Base-by-base conservation (phyloP, 2,888 invertebrate species). In the Melangyna quadrimaculata region DNA sequence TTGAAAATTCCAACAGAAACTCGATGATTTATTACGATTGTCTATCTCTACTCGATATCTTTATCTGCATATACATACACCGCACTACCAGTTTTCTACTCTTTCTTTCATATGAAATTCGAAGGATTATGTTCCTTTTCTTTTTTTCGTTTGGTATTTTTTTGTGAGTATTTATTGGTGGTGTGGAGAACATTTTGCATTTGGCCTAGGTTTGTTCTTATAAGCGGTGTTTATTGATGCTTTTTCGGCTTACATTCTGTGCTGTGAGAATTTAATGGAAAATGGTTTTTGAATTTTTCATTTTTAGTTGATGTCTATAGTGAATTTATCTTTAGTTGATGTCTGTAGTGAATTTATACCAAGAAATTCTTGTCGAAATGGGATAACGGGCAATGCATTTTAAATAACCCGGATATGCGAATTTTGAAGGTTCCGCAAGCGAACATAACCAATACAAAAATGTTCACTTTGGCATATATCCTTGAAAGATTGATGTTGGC, bases 381-480 rank as follows among this genome's bases (percentile, higher is more conserved):
- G 51, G 61, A 77, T 77, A 70, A 61, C 59, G 61, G 70, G 22
- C 43, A 61, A 69, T 67, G 69, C 75, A 77, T 77, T 63, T 77
- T 59, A 69, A 77, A 77, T 77, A 77, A 59, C 57, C 65, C 24
- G 48, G 69, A 77, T 69, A 22, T 45, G 24, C 3, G 19, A 19
- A n/a, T 48, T 35, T 45, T 35, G 35, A 8, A 17, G 5, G 7
- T 19, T 45, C 45, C 4, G 35, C 35, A 17, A 29, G 40, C 43
- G 40, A 40, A 40, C 7, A 40, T 4, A n/a, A 40, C 40, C 40
- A n/a, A 40, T 2, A 35, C 17, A 43, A 43, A 43, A 14, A 24
- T 43, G 10, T 59, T 40, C 10, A 37, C 19, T n/a, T 48, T 19
- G 17, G 63, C 63, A 29, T 12, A 63, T 57, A 55, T 29, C 55